Evolutionary conservation across 2,888 invertebrate species (phyloP), one percentile per base, ranked within the genome.

Genomic region (Prostheceraeus crozeri): DNA sequence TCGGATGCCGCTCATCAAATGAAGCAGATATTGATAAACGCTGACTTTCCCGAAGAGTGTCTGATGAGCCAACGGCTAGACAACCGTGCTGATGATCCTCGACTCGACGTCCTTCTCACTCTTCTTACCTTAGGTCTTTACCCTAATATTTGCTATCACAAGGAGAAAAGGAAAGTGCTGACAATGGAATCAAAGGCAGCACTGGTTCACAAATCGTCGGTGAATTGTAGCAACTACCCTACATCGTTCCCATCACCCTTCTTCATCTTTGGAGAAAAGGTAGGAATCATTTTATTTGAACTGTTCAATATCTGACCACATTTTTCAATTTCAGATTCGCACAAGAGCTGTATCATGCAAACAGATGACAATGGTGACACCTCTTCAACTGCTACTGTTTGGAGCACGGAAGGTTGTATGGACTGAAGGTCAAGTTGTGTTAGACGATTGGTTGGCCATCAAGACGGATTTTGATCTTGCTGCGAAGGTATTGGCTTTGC

Each of bases 221-320:
- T 96, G 1, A 93, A 94, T 79, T 76, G 76, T 63, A 68, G 65
- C 63, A 75, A 75, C 66, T 63, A 64, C 8, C 51, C 64, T 75
- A 85, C 84, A 68, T 87, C 86, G 72, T 94, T 94, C 71, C 86
- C 87, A 0, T 91, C 87, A 65, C 96, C 96, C 0, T 85, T 93
- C 74, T 93, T 98, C 74, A 87, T 98, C 59, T 98, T 96, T 76
- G 93, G 94, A 0, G 96, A 98, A 79, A 98, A 98, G 80, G 83
- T 83, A 69, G 46, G 36, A 10, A 6, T 25, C 21, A 46, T 27
- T 61, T 31, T 53, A 1, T 28, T 35, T 1, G n/a, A 10, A 19
- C 19, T 40, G 11, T 6, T 8, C 4, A 16, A 10, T 40, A 19
- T 40, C 8, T 8, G 14, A 10, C 14, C 8, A 11, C 14, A 11